Evolutionary conservation across 2,888 invertebrate species (phyloP).

Genomic region (Tolmerus cingulatus): DNA sequence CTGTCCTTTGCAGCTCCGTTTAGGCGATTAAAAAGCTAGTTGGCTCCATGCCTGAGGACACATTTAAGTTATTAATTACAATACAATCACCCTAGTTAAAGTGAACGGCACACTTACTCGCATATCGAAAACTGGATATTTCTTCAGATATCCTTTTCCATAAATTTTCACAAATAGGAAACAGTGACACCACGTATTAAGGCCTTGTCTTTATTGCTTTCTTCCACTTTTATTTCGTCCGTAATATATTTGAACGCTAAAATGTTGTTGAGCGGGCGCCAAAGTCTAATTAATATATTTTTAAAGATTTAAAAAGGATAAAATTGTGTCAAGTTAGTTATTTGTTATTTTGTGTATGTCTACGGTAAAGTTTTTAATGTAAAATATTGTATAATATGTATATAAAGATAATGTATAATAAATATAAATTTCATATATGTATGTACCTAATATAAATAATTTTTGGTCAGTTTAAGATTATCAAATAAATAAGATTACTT

Average conservation of each 20-base stretch:
- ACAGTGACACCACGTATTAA: background rate
- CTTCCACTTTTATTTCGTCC: background rate
- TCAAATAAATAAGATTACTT: too few relatives aligned
- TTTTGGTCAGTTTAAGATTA: too few relatives aligned
- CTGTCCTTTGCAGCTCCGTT: background rate
- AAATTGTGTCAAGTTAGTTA: background rate
- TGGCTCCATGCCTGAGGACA: background rate
- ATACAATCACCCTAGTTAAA: background rate
- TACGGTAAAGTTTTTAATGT: too few relatives aligned
- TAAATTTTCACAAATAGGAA: background rate
- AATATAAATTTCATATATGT: too few relatives aligned
- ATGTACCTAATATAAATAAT: too few relatives aligned
- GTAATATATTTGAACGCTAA: background rate
- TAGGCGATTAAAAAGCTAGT: background rate
- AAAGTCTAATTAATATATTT: background rate
- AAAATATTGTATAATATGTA: too few relatives aligned
- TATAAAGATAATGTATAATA: too few relatives aligned
- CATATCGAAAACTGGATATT: background rate
- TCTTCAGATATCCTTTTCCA: background rate
- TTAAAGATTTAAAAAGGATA: background rate
- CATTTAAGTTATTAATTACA: constrained; percentile 3
- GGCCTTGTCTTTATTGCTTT: background rate
- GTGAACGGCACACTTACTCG: background rate
- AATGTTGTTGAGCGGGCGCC: background rate
- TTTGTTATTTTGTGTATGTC: background rate